Conservation (phyloP, 2,797 vertebrate genomes). For the Acipenser transmontanus region DNA sequence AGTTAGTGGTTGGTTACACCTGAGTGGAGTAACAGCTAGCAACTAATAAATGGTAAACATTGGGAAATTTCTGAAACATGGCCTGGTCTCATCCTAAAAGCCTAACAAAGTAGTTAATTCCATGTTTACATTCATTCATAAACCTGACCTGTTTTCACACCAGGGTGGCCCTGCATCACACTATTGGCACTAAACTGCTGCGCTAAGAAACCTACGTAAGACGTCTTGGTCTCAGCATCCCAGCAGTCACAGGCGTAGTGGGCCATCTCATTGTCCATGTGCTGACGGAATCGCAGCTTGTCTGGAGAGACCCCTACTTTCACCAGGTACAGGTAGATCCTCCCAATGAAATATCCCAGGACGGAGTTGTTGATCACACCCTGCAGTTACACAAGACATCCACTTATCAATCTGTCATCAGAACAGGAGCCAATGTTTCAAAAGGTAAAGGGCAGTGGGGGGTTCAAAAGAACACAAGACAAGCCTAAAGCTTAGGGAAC, state of each 20-base stretch:
- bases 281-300: constrained; percentile 95
- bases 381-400: constrained; percentile 41
- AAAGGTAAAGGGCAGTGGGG: no score
- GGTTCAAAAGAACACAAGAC: no score
- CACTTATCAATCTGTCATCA: not conserved
- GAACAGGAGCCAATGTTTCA: no score
- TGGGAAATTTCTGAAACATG: not conserved
- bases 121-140: no score
- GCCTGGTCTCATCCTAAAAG: no score
- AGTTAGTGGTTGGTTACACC: no score
- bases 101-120: no score
- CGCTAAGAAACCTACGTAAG: constrained; percentile 68
- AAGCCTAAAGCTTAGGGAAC: no score
- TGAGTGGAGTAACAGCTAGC: not conserved
- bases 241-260: constrained; percentile 98
- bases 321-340: constrained; percentile 94
- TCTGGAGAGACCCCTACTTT: constrained; percentile 88
- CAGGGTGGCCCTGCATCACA: no score
- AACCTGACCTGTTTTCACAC: no score
- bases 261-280: constrained; percentile 99
- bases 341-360: constrained; percentile 94
- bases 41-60: not conserved
- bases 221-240: constrained; percentile 96
- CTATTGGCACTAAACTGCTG: no score
- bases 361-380: constrained; percentile 96